Evolutionary conservation across 2,888 invertebrate genomes (phyloP).

Genomic region (Drosophila affinis): DNA sequence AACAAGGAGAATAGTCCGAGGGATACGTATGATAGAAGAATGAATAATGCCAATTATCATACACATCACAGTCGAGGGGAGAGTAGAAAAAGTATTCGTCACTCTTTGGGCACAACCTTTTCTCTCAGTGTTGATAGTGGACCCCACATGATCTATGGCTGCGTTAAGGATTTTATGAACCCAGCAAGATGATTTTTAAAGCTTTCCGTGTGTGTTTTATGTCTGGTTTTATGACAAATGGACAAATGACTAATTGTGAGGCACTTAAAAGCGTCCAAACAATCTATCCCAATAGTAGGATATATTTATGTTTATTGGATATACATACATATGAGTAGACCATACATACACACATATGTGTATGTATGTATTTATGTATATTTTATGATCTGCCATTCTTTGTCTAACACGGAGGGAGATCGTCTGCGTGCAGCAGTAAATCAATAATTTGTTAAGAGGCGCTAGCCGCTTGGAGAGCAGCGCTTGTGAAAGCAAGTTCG

Average conservation of each 20-base stretch:
- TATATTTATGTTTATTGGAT: constrained; percentile 25
- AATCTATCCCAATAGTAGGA: constrained; percentile 1
- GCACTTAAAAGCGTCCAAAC: constrained; percentile 60
- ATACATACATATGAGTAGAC: constrained; percentile 4
- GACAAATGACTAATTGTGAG: constrained; percentile 69
- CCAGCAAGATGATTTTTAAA: constrained; percentile 10
- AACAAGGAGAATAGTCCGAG: neutral
- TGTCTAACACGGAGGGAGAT: constrained; percentile 13
- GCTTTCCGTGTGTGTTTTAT: constrained; percentile 10
- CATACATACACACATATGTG: constrained; percentile 13
- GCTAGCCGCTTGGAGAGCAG: constrained; percentile 39
- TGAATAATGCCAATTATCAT: no score
- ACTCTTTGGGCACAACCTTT: constrained; percentile 1
- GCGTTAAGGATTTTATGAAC: constrained; percentile 30
- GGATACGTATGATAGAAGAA: no score
- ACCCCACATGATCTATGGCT: constrained; percentile 18
- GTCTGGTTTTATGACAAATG: constrained; percentile 63
- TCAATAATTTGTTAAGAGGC: constrained; percentile 74
- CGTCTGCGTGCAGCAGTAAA: constrained; percentile 52
- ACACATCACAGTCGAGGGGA: no score
- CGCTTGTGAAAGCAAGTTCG: constrained; percentile 75
- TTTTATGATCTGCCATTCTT: constrained; percentile 41
- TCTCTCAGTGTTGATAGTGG: neutral
- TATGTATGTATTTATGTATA: neutral
- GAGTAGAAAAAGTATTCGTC: no score